Evolutionary conservation across 2,888 invertebrate genomes (phyloP).

Genomic region (Oligia latruncula): DNA sequence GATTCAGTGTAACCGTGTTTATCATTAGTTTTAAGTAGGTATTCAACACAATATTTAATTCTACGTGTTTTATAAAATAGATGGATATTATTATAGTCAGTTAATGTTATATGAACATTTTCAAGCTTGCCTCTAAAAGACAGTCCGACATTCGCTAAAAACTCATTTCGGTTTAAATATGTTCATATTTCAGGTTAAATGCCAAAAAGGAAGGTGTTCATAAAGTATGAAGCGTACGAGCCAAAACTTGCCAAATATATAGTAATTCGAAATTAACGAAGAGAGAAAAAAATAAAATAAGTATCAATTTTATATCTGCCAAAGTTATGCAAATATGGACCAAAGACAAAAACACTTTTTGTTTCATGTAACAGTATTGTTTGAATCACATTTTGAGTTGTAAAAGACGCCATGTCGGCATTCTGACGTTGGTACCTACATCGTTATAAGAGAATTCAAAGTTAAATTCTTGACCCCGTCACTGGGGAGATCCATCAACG

Average conservation of each 20-base stretch:
- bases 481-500: slow-evolving; percentile 17
- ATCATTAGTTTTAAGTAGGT: slow-evolving; percentile 33
- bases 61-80: slow-evolving; percentile 30
- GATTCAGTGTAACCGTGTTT: slow-evolving; percentile 36
- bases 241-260: slow-evolving; percentile 49
- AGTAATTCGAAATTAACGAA: neutral
- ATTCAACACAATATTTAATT: slow-evolving; percentile 30
- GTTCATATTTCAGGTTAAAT: slow-evolving; percentile 26
- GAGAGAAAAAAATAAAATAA: neutral
- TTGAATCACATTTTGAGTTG: slow-evolving; percentile 22
- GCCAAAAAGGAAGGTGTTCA: slow-evolving; percentile 9
- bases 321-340: slow-evolving; percentile 45
- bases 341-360: slow-evolving; percentile 31
- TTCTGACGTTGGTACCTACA: slow-evolving; percentile 1
- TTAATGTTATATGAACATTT: slow-evolving; percentile 40
- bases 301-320: slow-evolving; percentile 16
- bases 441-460: slow-evolving; percentile 20
- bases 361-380: slow-evolving; percentile 17
- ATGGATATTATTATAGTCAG: slow-evolving; percentile 19
- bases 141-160: slow-evolving; percentile 21
- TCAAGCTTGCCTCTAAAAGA: slow-evolving; percentile 45
- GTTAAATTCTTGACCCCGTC: slow-evolving; percentile 15
- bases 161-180: slow-evolving; percentile 24
- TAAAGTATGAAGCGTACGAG: neutral
- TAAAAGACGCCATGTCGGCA: slow-evolving; percentile 22